Evolutionary conservation across 1,140 invertebrate genomes (phyloP).

Genomic region (Drosophila tropicalis): DNA sequence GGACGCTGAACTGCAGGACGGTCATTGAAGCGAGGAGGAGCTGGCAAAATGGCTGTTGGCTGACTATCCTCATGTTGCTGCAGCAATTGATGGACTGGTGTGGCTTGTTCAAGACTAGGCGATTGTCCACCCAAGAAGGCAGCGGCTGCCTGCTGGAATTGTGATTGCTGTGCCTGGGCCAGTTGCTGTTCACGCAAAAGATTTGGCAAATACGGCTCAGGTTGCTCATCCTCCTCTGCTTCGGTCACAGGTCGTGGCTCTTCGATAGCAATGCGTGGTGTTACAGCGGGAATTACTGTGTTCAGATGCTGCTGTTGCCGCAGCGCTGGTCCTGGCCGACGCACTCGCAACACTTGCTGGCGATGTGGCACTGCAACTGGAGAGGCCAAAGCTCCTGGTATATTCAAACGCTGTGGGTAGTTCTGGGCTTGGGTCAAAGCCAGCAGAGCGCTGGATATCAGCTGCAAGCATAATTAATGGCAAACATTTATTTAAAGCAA

Average conservation of each 20-base stretch:
- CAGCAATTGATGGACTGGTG: constrained; percentile 71
- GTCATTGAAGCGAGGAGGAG: constrained; percentile 82
- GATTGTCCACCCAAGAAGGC: constrained; percentile 79
- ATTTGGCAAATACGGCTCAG: constrained; percentile 67
- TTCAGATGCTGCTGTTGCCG: constrained; percentile 82
- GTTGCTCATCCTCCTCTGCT: constrained; percentile 84
- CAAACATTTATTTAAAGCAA: constrained; percentile 24
- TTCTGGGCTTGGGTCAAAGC: constrained; percentile 83
- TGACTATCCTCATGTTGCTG: constrained; percentile 79
- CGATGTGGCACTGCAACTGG: constrained; percentile 83
- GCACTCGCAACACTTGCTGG: constrained; percentile 82
- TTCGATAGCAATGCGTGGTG: constrained; percentile 83
- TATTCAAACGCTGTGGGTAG: constrained; percentile 85
- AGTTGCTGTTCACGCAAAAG: constrained; percentile 71
- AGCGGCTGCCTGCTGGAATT: constrained; percentile 82
- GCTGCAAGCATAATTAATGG: constrained; percentile 39
- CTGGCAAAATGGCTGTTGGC: constrained; percentile 82
- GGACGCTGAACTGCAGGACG: constrained; percentile 60
- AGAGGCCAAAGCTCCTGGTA: constrained; percentile 85
- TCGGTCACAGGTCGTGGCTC: constrained; percentile 85
- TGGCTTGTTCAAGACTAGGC: constrained; percentile 76
- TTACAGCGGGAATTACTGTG: constrained; percentile 83
- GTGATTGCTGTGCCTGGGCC: constrained; percentile 83
- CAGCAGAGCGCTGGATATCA: constrained; percentile 55
- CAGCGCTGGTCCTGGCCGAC: constrained; percentile 80